These are phyloP conservation scores for Ursus arctos DNA, from an alignment of 2,113 vertebrate genomes.

Conservation along the genomic window DNA sequence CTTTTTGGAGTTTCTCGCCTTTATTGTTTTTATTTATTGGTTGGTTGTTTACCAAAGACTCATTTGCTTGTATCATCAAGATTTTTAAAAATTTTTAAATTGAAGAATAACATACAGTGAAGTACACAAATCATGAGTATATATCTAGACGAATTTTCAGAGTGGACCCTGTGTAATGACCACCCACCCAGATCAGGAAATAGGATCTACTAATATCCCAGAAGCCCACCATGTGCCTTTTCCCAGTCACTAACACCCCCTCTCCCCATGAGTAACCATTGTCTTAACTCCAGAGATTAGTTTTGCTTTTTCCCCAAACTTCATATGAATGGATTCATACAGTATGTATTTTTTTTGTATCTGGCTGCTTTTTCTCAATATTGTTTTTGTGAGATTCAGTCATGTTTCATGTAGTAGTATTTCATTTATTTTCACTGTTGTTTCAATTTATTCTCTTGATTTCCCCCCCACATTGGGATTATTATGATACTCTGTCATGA, in stretches of 20 bases:
- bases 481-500: background rate
- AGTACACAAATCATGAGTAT: background rate
- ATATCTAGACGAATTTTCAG: background rate
- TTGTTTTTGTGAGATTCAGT: background rate
- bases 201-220: background rate
- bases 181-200: background rate
- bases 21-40: background rate
- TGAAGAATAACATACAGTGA: background rate
- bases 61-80: background rate
- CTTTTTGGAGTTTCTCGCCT: background rate
- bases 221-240: background rate
- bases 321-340: background rate
- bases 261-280: no score
- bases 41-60: background rate
- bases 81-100: background rate
- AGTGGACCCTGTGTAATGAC: background rate
- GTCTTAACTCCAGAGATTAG: background rate
- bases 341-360: background rate
- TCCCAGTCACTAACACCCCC: background rate
- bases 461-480: background rate
- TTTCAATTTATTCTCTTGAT: background rate
- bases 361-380: background rate
- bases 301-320: background rate
- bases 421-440: background rate
- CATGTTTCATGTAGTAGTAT: background rate